Conservation (phyloP, 2,113 vertebrate genomes). For the Mirounga angustirostris region DNA sequence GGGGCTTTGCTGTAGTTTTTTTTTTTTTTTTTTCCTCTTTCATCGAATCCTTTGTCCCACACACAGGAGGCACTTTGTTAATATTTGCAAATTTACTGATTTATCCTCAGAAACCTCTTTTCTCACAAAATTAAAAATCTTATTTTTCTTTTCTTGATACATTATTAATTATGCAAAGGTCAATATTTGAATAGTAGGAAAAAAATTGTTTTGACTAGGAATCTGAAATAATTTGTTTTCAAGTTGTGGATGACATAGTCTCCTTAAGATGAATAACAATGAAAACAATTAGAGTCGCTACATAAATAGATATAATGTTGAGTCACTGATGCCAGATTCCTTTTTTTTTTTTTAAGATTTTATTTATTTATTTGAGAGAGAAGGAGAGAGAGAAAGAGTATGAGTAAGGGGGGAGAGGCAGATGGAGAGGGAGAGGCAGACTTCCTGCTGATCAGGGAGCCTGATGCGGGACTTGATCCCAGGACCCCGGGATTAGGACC, state of each 20-base stretch:
- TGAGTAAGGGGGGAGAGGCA: not conserved
- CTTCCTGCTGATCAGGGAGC: too few relatives aligned
- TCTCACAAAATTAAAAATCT: not conserved
- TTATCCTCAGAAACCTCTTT: not conserved
- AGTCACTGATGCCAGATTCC: not conserved
- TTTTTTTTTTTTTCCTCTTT: not conserved
- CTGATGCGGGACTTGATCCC: not conserved
- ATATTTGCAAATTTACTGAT: not conserved
- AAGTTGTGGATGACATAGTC: not conserved
- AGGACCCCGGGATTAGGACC: not conserved
- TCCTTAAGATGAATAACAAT: not conserved
- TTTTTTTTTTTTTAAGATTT: not conserved
- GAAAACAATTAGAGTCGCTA: not conserved
- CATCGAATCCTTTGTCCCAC: not conserved
- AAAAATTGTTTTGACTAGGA: not conserved
- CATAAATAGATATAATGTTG: not conserved
- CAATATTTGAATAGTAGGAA: not conserved
- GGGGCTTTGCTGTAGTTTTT: not conserved
- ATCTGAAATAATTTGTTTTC: slow-evolving; percentile 11
- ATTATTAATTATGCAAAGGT: not conserved
- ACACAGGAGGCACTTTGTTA: not conserved
- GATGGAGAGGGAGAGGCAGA: not conserved
- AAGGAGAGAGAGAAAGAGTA: not conserved
- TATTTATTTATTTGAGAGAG: not conserved
- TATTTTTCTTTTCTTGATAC: not conserved